Base-by-base conservation (phyloP, 35 echinoderm and acorn worm species). In the Heliocidaris erythrogramma region DNA sequence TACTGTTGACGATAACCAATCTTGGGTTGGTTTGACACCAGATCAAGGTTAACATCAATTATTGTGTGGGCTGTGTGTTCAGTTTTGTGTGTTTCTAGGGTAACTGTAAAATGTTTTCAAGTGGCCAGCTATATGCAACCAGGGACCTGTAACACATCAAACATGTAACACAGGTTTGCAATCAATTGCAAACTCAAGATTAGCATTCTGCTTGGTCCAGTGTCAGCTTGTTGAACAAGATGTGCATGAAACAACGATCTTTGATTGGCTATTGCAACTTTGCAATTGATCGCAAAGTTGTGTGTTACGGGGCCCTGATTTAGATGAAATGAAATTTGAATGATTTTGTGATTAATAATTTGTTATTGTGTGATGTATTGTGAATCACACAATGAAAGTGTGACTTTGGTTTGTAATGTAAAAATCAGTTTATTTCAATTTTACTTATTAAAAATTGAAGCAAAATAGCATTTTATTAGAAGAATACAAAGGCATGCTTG, bases 381-480 rank as follows among this genome's bases (percentile, higher is more conserved):
- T 60, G 18, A 60, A 7, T 78, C 21, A 27, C 65, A 78, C 65
- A n/a, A n/a, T 78, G 65, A 27, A 24, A 7, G 65, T 78, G 65
- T 78, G 60, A 69, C 60, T 17, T 17, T 69, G 14, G 24, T 6
- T 18, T 27, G 27, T 27, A 78, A 78, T 78, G 65, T 78, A 27
- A 78, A 78, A 78, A 78, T 27, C 65, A 56, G 14, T 56, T 56
- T 56, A 56, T 56, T 56, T 78, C 27, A 9, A 78, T 78, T 42
- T 69, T 69, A 69, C 24, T 21, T n/a, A 78, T 78, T n/a, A 78
- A 78, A 42, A 78, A 78, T 3, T 78, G 27, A 78, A n/a, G 65
- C 65, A 27, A 27, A 78, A 78, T 78, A 78, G 65, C 52, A 78
- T 78, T 78, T 78, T n/a, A 78, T 78, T 78, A 78, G 65, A 78